Conservation (phyloP, 1,140 invertebrate species). For the Zophobas morio region DNA sequence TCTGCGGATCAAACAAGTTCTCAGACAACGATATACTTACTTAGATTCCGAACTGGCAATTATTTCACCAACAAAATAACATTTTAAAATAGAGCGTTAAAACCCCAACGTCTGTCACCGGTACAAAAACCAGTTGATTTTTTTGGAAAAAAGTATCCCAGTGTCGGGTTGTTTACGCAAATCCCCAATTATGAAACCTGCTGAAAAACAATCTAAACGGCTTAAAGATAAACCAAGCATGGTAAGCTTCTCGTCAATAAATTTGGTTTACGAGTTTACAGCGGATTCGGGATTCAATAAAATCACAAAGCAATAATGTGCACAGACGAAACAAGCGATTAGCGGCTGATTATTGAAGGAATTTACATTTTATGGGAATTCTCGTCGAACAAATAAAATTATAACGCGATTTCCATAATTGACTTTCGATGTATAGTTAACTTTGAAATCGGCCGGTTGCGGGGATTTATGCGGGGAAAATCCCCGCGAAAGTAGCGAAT, state of each 20-base stretch:
- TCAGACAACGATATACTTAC: no score
- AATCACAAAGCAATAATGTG: constrained; percentile 35
- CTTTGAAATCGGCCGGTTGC: neutral
- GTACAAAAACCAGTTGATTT: no score
- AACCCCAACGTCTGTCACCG: no score
- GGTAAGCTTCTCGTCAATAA: constrained; percentile 19
- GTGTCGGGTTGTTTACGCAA: no score
- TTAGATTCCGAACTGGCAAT: no score
- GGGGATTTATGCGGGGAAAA: no score
- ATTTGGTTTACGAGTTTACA: constrained; percentile 19
- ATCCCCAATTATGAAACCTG: no score
- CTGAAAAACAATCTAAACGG: neutral
- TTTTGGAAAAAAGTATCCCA: no score
- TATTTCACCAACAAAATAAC: no score
- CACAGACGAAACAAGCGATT: constrained; percentile 30
- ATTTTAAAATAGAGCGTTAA: no score
- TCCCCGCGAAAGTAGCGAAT: no score
- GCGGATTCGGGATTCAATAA: constrained; percentile 28
- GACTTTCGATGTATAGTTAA: neutral
- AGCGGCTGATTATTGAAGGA: constrained; percentile 17
- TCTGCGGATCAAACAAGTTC: no score
- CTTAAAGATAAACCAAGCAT: neutral
- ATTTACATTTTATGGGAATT: constrained; percentile 17
- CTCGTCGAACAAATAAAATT: constrained; percentile 4
- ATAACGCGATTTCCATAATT: constrained; percentile 14